Evolutionary conservation across 1,140 invertebrate genomes (phyloP).

Genomic region (Pseudomyrmex cubaensis): DNA sequence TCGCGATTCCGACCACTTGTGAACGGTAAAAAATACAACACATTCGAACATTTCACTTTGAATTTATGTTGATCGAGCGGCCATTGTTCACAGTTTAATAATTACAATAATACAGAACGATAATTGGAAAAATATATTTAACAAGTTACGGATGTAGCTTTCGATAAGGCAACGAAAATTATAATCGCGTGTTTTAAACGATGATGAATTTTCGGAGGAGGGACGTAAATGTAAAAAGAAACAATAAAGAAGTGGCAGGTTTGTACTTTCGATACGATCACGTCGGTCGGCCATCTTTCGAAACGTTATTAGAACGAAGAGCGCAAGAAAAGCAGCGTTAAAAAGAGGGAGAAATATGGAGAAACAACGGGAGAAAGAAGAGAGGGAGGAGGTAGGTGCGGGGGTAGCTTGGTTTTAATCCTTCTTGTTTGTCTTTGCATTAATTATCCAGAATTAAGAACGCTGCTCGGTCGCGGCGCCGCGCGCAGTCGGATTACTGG

Average conservation of each 20-base stretch:
- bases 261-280: neutral
- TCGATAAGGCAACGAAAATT: neutral
- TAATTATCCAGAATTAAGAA: slow-evolving; percentile 86
- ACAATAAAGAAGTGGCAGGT: neutral
- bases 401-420: slow-evolving; percentile 75
- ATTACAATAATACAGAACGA: neutral
- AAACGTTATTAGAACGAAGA: slow-evolving; percentile 31
- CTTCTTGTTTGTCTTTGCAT: slow-evolving; percentile 85
- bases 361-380: slow-evolving; percentile 43
- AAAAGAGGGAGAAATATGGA: slow-evolving; percentile 36
- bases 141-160: neutral
- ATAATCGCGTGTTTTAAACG: neutral
- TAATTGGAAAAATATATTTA: neutral
- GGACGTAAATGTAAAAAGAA: neutral
- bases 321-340: slow-evolving; percentile 2
- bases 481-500: slow-evolving; percentile 82
- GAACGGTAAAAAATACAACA: neutral
- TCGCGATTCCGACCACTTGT: neutral
- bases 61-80: neutral
- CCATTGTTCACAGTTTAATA: too few relatives aligned
- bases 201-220: neutral
- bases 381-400: neutral
- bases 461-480: slow-evolving; percentile 76
- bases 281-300: slow-evolving; percentile 55
- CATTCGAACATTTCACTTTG: neutral